Evolutionary conservation across 2,113 vertebrate genomes (phyloP).

Genomic region (Probosciger aterrimus): DNA sequence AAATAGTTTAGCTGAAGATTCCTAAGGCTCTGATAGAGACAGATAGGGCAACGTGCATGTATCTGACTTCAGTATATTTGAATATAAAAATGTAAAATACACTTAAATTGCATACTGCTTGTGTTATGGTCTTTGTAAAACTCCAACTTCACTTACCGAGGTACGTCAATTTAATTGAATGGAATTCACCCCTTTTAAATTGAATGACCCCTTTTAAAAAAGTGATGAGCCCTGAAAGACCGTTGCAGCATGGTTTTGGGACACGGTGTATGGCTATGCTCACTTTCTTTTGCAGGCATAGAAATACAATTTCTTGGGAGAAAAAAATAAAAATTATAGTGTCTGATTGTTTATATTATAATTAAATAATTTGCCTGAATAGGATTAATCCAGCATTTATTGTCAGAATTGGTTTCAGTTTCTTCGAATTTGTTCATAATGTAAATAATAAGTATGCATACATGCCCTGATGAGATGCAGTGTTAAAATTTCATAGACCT

Average conservation of each 20-base stretch:
- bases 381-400: neutral
- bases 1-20: constrained; percentile 32
- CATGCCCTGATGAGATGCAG: neutral
- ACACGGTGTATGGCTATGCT: neutral
- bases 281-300: neutral
- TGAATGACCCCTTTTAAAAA: neutral
- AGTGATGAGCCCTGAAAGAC: neutral
- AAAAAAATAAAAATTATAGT: neutral
- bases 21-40: neutral
- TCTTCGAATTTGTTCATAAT: neutral
- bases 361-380: neutral
- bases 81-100: neutral
- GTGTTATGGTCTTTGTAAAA: neutral
- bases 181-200: neutral
- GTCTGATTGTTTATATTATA: neutral
- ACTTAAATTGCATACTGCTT: neutral
- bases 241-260: neutral
- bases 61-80: neutral
- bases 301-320: neutral
- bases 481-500: neutral
- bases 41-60: neutral
- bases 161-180: neutral
- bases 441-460: neutral
- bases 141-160: neutral
- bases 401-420: neutral